These are phyloP conservation scores for Chunga burmeisteri DNA, from an alignment of 2,113 vertebrate species.

Conservation along the genomic window DNA sequence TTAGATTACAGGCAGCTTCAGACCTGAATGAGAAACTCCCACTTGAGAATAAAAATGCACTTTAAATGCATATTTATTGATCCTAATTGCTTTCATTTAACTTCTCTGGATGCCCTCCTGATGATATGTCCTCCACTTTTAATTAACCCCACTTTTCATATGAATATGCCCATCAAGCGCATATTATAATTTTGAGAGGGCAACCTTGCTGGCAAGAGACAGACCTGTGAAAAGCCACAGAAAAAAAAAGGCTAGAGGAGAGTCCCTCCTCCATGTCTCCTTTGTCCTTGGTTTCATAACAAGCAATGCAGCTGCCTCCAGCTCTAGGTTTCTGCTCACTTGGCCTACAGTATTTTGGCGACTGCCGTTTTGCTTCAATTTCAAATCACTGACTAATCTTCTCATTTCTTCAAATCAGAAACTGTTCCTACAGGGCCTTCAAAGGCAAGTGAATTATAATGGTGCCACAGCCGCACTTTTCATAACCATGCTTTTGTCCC, in stretches of 20 bases:
- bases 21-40: background rate
- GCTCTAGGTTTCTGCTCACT: background rate
- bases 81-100: background rate
- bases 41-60: background rate
- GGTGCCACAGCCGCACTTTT: background rate
- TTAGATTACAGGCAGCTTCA: background rate
- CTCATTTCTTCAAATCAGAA: background rate
- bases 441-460: background rate
- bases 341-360: background rate
- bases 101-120: background rate
- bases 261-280: background rate
- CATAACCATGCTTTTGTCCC: background rate
- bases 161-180: background rate
- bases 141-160: background rate
- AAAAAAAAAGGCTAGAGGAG: background rate
- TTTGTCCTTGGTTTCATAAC: slow-evolving; percentile 26
- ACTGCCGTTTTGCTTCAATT: background rate
- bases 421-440: background rate
- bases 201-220: background rate
- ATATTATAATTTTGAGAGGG: background rate
- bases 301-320: background rate
- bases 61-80: background rate
- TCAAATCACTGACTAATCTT: slow-evolving; percentile 8
- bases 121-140: background rate
- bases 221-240: background rate